Evolutionary conservation across 2,888 invertebrate genomes (phyloP).

Genomic region (Rhagium mordax): DNA sequence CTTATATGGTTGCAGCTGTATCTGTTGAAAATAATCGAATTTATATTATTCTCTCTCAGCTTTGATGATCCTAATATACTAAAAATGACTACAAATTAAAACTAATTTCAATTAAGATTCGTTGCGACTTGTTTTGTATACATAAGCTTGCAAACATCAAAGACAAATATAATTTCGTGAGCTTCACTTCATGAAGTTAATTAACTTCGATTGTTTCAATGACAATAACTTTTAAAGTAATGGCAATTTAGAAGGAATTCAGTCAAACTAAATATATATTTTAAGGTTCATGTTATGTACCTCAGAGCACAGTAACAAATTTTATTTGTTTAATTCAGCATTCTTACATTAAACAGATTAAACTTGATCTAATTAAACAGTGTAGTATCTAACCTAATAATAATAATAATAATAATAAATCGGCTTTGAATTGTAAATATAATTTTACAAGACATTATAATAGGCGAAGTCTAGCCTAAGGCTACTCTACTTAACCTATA

Average conservation of each 20-base stretch:
- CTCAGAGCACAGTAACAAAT: not conserved
- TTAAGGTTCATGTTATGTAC: not conserved
- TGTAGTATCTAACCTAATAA: too few species aligned
- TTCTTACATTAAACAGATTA: too few species aligned
- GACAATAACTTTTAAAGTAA: constrained; percentile 10
- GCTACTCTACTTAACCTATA: too few species aligned
- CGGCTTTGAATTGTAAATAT: too few species aligned
- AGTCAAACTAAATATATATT: not conserved
- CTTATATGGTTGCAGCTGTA: too few species aligned
- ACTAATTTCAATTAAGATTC: not conserved
- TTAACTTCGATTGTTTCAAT: not conserved
- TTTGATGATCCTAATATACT: not conserved
- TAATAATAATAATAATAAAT: too few species aligned
- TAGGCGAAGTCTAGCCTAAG: too few species aligned
- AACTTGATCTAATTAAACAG: too few species aligned
- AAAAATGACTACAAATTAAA: not conserved
- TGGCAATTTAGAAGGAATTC: not conserved
- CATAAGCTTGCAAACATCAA: not conserved
- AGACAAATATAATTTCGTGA: not conserved
- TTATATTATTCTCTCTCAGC: not conserved
- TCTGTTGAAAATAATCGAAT: too few species aligned
- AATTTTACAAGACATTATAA: too few species aligned
- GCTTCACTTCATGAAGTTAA: not conserved
- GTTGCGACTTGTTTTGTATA: not conserved
- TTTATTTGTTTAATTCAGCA: too few species aligned